Evolutionary conservation across 2,888 invertebrate genomes (phyloP).

Genomic region (Temnothorax rugatulus): DNA sequence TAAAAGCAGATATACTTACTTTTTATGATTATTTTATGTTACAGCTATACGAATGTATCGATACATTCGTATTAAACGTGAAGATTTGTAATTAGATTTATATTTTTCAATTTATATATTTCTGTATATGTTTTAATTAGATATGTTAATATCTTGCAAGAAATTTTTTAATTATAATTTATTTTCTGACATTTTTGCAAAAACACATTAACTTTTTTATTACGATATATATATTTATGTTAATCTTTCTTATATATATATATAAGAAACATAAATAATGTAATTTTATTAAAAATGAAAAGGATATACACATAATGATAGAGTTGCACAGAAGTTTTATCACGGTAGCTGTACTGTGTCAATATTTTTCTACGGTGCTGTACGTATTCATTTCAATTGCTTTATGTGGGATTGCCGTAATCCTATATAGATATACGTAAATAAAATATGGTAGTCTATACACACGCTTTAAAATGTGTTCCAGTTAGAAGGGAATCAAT

Average conservation of each 20-base stretch:
- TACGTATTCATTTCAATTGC: conserved; percentile 22
- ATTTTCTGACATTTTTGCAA: neutral
- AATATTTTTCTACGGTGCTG: neutral
- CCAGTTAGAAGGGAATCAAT: neutral
- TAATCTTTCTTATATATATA: neutral
- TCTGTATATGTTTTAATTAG: neutral
- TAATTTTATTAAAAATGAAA: neutral
- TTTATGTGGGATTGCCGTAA: conserved; percentile 1
- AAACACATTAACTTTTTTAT: neutral
- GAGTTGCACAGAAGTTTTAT: neutral
- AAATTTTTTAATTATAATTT: neutral
- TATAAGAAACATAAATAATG: neutral
- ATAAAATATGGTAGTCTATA: conserved; percentile 13
- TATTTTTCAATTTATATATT: neutral
- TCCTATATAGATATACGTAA: neutral
- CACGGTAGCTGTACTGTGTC: neutral
- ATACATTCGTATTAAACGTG: neutral
- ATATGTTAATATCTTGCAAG: neutral
- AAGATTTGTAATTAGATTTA: conserved; percentile 12
- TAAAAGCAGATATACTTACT: neutral
- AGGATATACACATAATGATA: neutral
- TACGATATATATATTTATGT: neutral
- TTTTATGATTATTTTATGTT: neutral
- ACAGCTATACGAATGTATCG: neutral
- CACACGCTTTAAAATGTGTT: conserved; percentile 13